Percentiles rank a stretch among this genome's conserved stretches.
Conservation (phyloP, 2,797 vertebrate species). For the Chelidonichthys spinosus region DNA sequence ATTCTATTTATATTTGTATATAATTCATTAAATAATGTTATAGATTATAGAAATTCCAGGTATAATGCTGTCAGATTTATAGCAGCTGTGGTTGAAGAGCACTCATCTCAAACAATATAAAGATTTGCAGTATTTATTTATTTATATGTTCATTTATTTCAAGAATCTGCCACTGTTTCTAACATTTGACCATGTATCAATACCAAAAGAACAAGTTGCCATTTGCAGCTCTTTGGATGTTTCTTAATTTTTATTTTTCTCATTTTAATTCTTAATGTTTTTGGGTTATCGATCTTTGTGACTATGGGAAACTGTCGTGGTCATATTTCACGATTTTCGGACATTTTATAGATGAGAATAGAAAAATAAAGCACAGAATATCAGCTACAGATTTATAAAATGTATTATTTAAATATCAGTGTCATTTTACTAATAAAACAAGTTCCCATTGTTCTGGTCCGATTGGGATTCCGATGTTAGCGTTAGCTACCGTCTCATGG, state of each 20-base stretch:
- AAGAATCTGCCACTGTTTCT: neutral
- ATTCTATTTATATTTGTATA: too few species aligned
- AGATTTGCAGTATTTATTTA: neutral
- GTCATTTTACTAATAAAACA: neutral
- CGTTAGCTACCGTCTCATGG: constrained; percentile 30
- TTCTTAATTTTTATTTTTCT: neutral
- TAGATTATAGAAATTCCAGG: neutral
- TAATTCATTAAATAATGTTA: neutral
- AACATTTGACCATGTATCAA: neutral
- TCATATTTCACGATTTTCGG: neutral
- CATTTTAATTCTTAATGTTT: too few species aligned
- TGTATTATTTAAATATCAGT: neutral
- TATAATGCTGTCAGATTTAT: neutral
- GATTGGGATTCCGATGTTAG: neutral
- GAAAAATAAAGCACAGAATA: neutral
- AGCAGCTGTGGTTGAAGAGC: neutral
- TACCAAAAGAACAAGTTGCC: neutral
- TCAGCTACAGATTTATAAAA: neutral
- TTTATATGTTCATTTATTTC: too few species aligned
- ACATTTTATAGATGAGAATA: neutral
- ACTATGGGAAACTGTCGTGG: neutral
- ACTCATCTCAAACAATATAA: neutral
- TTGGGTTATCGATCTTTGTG: neutral
- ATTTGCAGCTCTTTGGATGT: neutral
- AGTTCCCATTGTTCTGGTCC: neutral